Percentiles rank a stretch among this genome's conserved stretches.
These are phyloP conservation scores for Brienomyrus brachyistius DNA, from an alignment of 2,113 vertebrate species.

Conservation along the genomic window DNA sequence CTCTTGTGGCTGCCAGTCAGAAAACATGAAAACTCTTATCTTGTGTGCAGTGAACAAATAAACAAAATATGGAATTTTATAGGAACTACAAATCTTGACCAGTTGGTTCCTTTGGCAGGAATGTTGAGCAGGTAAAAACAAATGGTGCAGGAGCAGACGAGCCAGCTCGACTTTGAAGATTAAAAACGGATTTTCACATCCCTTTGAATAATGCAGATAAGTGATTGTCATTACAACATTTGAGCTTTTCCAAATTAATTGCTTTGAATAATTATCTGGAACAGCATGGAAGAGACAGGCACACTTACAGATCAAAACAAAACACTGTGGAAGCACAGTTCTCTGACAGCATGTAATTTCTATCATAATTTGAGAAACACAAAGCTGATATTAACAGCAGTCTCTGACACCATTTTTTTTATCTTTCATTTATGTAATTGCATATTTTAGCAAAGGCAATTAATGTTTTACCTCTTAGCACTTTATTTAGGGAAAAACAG, in stretches of 20 bases:
- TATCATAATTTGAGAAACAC: background rate
- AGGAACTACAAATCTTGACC: background rate
- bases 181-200: constrained; percentile 14
- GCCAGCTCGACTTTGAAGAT: constrained; percentile 11
- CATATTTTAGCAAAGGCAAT: background rate
- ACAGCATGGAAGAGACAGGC: background rate
- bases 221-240: constrained; percentile 2
- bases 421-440: background rate
- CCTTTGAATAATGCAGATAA: constrained; percentile 20
- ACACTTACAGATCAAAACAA: constrained; percentile 3
- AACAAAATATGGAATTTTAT: background rate
- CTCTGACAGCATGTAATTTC: constrained; percentile 10
- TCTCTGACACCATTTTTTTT: background rate
- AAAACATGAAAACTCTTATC: background rate
- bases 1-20: background rate
- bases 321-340: background rate
- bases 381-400: background rate
- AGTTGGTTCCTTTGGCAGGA: background rate
- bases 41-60: background rate
- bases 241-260: constrained; percentile 11
- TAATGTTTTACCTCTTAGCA: background rate
- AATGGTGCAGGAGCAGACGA: background rate
- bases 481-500: background rate
- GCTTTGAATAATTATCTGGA: constrained; percentile 16
- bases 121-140: background rate